Evolutionary conservation across 2,888 invertebrate genomes (phyloP).

Genomic region (Eremobia ochroleuca): DNA sequence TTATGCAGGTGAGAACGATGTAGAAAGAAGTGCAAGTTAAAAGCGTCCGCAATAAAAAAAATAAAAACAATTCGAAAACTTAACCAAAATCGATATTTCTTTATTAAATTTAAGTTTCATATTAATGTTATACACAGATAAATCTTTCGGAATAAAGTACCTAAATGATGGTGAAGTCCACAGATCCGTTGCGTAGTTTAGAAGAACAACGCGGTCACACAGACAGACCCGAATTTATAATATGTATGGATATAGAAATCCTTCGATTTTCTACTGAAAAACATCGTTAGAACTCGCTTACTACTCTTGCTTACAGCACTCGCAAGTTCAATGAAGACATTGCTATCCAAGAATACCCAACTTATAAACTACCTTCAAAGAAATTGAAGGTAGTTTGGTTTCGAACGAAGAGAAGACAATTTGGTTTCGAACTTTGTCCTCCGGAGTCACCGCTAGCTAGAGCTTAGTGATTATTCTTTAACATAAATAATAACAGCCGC

Average conservation of each 20-base stretch:
- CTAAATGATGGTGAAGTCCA: not conserved
- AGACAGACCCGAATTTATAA: not conserved
- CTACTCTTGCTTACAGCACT: no score
- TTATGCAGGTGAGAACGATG: no score
- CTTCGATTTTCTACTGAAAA: not conserved
- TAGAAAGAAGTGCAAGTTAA: no score
- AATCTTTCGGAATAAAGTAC: not conserved
- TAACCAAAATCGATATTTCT: not conserved
- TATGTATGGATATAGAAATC: not conserved
- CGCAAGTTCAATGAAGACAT: not conserved
- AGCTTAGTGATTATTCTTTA: not conserved
- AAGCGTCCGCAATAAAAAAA: no score
- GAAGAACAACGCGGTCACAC: not conserved
- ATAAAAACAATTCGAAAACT: not conserved
- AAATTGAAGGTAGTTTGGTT: not conserved
- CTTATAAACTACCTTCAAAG: not conserved
- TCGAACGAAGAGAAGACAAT: not conserved
- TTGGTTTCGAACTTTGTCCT: conserved; percentile 1
- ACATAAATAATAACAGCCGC: no score
- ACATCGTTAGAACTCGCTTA: not conserved
- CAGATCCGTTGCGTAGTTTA: not conserved
- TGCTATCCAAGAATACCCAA: not conserved
- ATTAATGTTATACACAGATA: not conserved
- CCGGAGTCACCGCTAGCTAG: no score
- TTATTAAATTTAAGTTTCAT: not conserved